Conservation (phyloP, 2,113 vertebrate genomes). For the Seriola dumerili region DNA sequence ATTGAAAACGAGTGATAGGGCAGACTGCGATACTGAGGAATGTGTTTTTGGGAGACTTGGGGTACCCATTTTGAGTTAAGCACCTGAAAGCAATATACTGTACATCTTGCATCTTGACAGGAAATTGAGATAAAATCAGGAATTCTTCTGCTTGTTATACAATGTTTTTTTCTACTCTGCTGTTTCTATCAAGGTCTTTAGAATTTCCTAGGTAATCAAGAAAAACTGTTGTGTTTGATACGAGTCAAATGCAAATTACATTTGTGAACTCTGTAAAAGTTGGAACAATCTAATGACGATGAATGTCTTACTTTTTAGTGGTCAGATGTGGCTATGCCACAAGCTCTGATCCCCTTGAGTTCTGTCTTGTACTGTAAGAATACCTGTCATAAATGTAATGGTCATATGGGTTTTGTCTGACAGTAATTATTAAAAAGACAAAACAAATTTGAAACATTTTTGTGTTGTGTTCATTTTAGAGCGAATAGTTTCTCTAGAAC, state of each 20-base stretch:
- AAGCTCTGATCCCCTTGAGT: slow-evolving; percentile 73
- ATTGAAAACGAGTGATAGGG: slow-evolving; percentile 6
- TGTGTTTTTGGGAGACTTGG: slow-evolving; percentile 62
- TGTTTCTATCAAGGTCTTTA: slow-evolving; percentile 85
- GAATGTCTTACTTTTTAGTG: slow-evolving; percentile 85
- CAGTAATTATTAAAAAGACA: slow-evolving; percentile 84
- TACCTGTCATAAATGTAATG: slow-evolving; percentile 85
- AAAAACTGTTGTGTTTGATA: slow-evolving; percentile 81
- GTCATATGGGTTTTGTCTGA: slow-evolving; percentile 84
- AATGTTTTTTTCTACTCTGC: slow-evolving; percentile 85
- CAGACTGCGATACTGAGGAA: slow-evolving; percentile 69
- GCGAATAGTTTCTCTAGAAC: background rate
- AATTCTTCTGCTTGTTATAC: slow-evolving; percentile 86
- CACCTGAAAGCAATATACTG: slow-evolving; percentile 85
- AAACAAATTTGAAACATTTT: slow-evolving; percentile 39
- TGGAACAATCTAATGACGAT: slow-evolving; percentile 86
- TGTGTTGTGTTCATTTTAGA: background rate
- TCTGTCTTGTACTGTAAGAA: slow-evolving; percentile 85
- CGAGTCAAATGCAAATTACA: slow-evolving; percentile 78
- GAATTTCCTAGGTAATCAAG: slow-evolving; percentile 81
- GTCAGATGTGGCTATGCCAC: slow-evolving; percentile 75
- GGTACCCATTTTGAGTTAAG: slow-evolving; percentile 73
- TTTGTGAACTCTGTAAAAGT: slow-evolving; percentile 82
- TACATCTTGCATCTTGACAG: slow-evolving; percentile 80
- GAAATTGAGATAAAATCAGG: slow-evolving; percentile 85